A percentile compares a stretch with the other conserved stretches of the same genome.
These are phyloP conservation scores for Orbicella faveolata DNA, from an alignment of 64 coral and sea anemone species.

Conservation along the genomic window DNA sequence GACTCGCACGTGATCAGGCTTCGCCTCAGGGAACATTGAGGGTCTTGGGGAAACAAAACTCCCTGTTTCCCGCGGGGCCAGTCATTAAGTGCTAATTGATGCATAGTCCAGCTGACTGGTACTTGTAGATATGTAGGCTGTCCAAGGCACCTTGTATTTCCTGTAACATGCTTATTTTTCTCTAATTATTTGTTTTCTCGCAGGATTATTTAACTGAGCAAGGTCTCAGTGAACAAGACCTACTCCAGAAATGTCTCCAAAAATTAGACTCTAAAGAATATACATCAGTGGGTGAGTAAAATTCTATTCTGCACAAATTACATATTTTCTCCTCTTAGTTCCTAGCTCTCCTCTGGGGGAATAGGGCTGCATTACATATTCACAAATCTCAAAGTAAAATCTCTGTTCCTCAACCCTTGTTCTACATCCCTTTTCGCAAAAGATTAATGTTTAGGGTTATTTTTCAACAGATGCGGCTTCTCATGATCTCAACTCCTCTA, in stretches of 20 bases:
- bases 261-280: slow-evolving; percentile 83
- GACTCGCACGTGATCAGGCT: too few species aligned
- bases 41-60: too few species aligned
- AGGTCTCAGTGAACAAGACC: slow-evolving; percentile 53
- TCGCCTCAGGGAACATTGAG: too few species aligned
- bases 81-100: too few species aligned
- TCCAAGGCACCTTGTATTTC: too few species aligned
- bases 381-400: too few species aligned
- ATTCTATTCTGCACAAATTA: background rate
- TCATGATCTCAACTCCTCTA: slow-evolving; percentile 43
- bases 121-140: too few species aligned
- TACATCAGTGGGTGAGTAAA: slow-evolving; percentile 54
- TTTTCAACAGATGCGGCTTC: slow-evolving; percentile 42
- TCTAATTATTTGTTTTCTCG: background rate
- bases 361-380: background rate
- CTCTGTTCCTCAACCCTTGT: too few species aligned
- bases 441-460: background rate
- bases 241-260: slow-evolving; percentile 67
- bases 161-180: too few species aligned
- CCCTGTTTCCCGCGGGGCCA: too few species aligned
- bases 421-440: background rate
- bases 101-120: too few species aligned
- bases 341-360: background rate
- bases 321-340: too few species aligned
- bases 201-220: slow-evolving; percentile 69